Evolutionary conservation across 2,113 vertebrate species (phyloP), one percentile per base, ranked within the genome.

Genomic region (Plectropomus leopardus): DNA sequence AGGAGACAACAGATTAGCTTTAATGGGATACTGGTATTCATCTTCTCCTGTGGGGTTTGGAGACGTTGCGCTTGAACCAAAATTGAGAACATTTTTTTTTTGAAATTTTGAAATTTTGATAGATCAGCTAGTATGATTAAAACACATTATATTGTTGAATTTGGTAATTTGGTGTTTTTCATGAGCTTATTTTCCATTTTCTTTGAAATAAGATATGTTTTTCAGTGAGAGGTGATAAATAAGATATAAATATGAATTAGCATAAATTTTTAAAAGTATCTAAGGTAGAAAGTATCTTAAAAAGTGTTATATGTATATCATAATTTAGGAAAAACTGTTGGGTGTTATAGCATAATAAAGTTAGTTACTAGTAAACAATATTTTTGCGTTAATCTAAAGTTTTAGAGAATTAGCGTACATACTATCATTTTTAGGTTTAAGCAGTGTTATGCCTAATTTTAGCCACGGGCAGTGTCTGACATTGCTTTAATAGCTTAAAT

Each of bases 1-100:
- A 76, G 40, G 11, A 88, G 78, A 83, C 65, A 73, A 84, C 78
- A 89, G 73, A 89, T 87, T 76, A 80, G 57, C 79, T 84, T 83
- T 72, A 80, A 80, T 48, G 47, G 75, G 74, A 85, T 40, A 80
- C 61, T 58, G 61, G 75, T 67, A 36, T 71, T 74, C 65, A 61
- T 83, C 60, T 69, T 76, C 53, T 79, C 69, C 53, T 76, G 40
- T 36, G 68, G 69, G 71, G 34, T 36, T 73, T 24, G 44, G 47
- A 69, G 45, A 24, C 24, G 32, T 36, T 45, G 42, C 26, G 10
- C 30, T 42, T 66, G 54, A 50, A 72, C 45, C n/a, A 19, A 40
- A 69, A 79, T 68, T 63, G n/a, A 36, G 13, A 54, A 28, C 11
- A 9, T 14, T 1, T 53, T 42, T 70, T n/a, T n/a, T n/a, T n/a